Evolutionary conservation across 1,140 invertebrate species (phyloP).

Genomic region (Scylla paramamosain): DNA sequence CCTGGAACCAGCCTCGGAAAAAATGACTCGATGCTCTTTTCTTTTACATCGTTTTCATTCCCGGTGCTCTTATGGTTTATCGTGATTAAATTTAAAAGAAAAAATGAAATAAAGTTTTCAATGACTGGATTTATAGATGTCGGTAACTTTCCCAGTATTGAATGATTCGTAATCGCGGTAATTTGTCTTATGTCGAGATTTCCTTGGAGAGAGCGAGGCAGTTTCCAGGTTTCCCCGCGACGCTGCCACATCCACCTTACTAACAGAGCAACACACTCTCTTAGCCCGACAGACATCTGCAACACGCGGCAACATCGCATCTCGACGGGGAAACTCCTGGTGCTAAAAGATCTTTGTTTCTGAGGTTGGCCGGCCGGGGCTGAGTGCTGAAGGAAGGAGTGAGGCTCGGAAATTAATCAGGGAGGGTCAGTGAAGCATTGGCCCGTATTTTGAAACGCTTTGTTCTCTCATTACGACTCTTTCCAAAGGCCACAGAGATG

Average conservation of each 20-base stretch:
- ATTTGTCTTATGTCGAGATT: background rate
- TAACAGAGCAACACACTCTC: slow-evolving; percentile 15
- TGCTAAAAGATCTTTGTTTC: slow-evolving; percentile 14
- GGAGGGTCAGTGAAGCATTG: background rate
- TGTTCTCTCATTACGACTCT: too few relatives aligned
- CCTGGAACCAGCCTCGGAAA: background rate
- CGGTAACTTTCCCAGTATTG: background rate
- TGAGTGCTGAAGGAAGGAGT: background rate
- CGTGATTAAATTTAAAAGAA: background rate
- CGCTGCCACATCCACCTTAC: slow-evolving; percentile 8
- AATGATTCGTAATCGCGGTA: background rate
- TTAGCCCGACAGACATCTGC: slow-evolving; percentile 39
- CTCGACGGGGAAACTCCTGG: background rate
- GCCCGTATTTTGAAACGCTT: too few relatives aligned
- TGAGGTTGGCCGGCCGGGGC: background rate
- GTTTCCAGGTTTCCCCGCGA: background rate
- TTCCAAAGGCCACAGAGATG: too few relatives aligned
- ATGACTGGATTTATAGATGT: background rate
- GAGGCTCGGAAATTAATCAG: background rate
- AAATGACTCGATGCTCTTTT: background rate
- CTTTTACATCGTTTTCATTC: background rate
- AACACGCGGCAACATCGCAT: slow-evolving; percentile 34
- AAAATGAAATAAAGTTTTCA: background rate
- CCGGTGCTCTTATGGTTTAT: background rate
- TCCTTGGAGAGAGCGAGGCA: background rate